Percentiles rank a stretch among this genome's conserved stretches.
Conservation (phyloP, 1,140 invertebrate species). For the Gonioctena quinquepunctata region DNA sequence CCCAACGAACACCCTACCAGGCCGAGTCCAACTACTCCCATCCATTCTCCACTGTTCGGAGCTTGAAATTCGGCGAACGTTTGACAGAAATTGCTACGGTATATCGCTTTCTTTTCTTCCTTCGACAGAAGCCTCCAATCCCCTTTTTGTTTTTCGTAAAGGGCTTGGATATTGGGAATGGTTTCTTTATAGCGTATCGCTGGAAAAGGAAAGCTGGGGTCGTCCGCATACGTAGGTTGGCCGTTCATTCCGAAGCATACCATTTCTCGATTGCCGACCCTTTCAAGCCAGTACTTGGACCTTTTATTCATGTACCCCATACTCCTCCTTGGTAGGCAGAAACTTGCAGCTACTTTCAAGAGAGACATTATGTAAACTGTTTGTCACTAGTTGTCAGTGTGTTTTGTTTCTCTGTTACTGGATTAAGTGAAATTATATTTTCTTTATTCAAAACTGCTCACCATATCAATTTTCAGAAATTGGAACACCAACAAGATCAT, state of each 20-base stretch:
- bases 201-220: slow-evolving; percentile 30
- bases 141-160: slow-evolving; percentile 41
- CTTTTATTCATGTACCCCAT: slow-evolving; percentile 24
- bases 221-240: slow-evolving; percentile 25
- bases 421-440: too few relatives aligned
- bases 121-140: slow-evolving; percentile 38
- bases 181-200: slow-evolving; percentile 34
- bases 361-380: neutral
- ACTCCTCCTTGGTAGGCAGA: neutral
- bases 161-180: slow-evolving; percentile 30
- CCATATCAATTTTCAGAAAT: too few relatives aligned
- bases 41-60: slow-evolving; percentile 23
- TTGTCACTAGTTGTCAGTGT: neutral
- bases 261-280: slow-evolving; percentile 35
- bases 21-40: slow-evolving; percentile 20
- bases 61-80: slow-evolving; percentile 39
- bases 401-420: too few relatives aligned
- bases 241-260: slow-evolving; percentile 37
- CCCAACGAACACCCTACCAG: slow-evolving; percentile 26
- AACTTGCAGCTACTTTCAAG: neutral
- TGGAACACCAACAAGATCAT: too few relatives aligned
- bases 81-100: slow-evolving; percentile 36
- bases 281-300: slow-evolving; percentile 26
- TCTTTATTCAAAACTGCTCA: too few relatives aligned
- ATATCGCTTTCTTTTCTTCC: slow-evolving; percentile 40